A percentile compares a stretch with the other conserved stretches of the same genome.
These are phyloP conservation scores for Pegoplata infirma DNA, from an alignment of 2,888 invertebrate genomes.

Conservation along the genomic window DNA sequence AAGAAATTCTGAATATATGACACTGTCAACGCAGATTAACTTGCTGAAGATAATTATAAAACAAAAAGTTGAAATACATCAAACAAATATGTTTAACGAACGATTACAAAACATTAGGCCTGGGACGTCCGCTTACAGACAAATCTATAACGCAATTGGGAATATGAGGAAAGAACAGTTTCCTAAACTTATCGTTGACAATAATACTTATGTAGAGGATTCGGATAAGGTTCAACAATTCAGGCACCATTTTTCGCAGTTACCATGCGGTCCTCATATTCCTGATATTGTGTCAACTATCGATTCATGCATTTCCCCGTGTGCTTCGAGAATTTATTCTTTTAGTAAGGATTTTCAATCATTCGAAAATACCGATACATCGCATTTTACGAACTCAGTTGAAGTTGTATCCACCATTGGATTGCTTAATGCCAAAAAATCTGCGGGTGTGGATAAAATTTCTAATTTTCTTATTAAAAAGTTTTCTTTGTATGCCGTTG, in stretches of 20 bases:
- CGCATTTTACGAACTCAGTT: neutral
- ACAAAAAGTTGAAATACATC: neutral
- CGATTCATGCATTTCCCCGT: neutral
- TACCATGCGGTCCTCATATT: too few relatives aligned
- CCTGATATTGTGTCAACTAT: neutral
- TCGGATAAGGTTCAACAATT: neutral
- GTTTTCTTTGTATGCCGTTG: neutral
- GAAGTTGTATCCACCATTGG: neutral
- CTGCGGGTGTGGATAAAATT: neutral
- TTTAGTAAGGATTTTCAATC: neutral
- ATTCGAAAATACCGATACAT: too few relatives aligned
- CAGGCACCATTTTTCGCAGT: neutral
- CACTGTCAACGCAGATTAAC: too few relatives aligned
- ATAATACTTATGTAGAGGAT: neutral
- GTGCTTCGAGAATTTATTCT: neutral
- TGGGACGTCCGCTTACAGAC: neutral
- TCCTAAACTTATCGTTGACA: neutral
- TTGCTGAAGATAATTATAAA: too few relatives aligned
- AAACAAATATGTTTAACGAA: neutral
- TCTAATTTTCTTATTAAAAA: constrained; percentile 1
- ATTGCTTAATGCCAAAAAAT: neutral
- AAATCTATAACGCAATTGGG: neutral
- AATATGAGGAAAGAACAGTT: neutral
- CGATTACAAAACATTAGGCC: neutral
- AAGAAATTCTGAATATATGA: too few relatives aligned